phyloP scores from a whole-genome alignment of 2,113 vertebrate species.

The Geococcyx californianus region DNA sequence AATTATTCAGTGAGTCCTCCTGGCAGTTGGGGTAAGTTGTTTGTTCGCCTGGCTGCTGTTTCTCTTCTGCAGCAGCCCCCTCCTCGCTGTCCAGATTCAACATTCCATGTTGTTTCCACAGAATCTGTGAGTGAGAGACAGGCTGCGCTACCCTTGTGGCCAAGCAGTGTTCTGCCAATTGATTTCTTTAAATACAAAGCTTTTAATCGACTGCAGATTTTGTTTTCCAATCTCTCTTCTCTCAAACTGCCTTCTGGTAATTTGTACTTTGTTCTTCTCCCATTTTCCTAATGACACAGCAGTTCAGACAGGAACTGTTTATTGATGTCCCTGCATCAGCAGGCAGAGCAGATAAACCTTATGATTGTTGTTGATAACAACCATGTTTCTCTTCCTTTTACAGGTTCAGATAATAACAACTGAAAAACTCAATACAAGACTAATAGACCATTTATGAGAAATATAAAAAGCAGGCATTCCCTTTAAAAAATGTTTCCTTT shows the following conservation, averaged over 20 bases:
- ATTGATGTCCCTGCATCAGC: constrained; percentile 54
- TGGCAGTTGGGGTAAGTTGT: not conserved
- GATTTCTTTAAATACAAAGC: constrained; percentile 52
- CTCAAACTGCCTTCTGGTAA: not conserved
- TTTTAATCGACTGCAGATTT: constrained; percentile 61
- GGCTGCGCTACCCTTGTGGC: not conserved
- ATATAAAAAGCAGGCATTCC: not conserved
- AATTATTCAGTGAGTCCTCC: constrained; percentile 63
- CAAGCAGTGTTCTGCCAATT: constrained; percentile 33
- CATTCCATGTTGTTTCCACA: not conserved
- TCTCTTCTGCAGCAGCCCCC: not conserved
- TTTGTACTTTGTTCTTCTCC: constrained; percentile 36
- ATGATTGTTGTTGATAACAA: not conserved
- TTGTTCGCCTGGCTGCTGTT: not conserved
- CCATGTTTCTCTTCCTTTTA: not conserved
- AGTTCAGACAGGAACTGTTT: constrained; percentile 49
- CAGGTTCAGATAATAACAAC: not conserved
- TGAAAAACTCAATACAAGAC: not conserved
- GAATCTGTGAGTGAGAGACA: not conserved
- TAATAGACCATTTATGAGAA: not conserved
- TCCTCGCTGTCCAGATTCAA: not conserved
- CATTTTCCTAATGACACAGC: constrained; percentile 63
- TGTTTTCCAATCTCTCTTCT: not conserved
- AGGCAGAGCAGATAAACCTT: constrained; percentile 3
- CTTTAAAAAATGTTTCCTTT: not conserved